A percentile compares a stretch with the other conserved stretches of the same genome.
Conservation (phyloP, 1,140 invertebrate genomes). For the Drosophila funebris region DNA sequence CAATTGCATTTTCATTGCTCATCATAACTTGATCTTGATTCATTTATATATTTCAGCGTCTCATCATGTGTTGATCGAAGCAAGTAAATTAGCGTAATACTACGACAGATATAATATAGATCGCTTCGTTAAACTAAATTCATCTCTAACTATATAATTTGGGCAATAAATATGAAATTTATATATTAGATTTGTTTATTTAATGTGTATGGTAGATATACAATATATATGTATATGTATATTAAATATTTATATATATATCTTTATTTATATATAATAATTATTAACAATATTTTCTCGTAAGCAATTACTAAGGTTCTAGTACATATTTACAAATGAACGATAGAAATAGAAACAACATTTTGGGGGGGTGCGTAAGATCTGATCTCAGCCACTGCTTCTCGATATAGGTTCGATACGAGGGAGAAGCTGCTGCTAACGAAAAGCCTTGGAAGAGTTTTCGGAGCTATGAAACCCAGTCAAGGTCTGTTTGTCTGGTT, state of each 20-base stretch:
- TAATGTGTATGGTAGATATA: conserved; percentile 46
- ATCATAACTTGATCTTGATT: conserved; percentile 50
- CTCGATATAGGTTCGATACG: not conserved
- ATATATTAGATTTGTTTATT: conserved; percentile 56
- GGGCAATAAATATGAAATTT: conserved; percentile 75
- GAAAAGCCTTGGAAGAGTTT: conserved; percentile 16
- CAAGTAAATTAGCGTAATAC: conserved; percentile 62
- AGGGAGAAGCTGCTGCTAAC: conserved; percentile 24
- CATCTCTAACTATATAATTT: conserved; percentile 74
- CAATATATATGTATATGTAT: conserved; percentile 47
- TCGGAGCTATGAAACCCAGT: conserved; percentile 18
- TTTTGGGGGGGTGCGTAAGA: conserved; percentile 26
- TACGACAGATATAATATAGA: conserved; percentile 56
- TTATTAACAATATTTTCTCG: conserved; percentile 70
- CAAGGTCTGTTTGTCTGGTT: conserved; percentile 2
- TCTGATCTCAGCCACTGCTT: conserved; percentile 15
- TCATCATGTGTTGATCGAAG: conserved; percentile 46
- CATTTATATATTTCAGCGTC: conserved; percentile 31
- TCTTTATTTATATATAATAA: conserved; percentile 49
- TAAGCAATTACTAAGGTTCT: conserved; percentile 60
- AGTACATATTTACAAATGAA: conserved; percentile 77
- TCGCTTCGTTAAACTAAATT: conserved; percentile 73
- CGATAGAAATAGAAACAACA: conserved; percentile 60
- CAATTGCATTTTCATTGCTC: conserved; percentile 63
- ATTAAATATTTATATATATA: conserved; percentile 36